Evolutionary conservation across 2,113 vertebrate genomes (phyloP), one percentile per base, ranked within the genome.

Genomic region (Orientallactaga bullata): DNA sequence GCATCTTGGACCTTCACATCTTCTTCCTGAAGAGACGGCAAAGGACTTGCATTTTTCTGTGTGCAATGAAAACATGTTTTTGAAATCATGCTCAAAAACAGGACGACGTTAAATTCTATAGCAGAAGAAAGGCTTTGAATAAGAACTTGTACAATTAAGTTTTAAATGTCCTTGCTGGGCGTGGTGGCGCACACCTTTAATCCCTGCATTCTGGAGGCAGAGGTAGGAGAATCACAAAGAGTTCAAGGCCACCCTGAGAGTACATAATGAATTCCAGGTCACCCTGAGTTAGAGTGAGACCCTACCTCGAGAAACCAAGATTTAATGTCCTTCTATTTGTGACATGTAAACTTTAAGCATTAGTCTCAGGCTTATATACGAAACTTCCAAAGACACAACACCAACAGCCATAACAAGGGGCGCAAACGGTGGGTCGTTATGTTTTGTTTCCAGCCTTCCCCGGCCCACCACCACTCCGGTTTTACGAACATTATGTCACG

Each of bases 21-120:
- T 42, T 90, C 83, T 76, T 90, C 82, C 20, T 61, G 68, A 82
- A 65, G 12, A 47, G 82, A 32, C 63, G 37, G 69, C 85, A 76
- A 82, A 89, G 51, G 8, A 58, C 8, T 68, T 81, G 88, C 1
- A 0, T 94, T 78, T 39, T 80, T 63, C 96, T 97, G 96, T 72
- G 26, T 66, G 84, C 60, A 90, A 79, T 71, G 79, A 85, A 94
- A 69, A 90, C 0, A 65, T 35, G 5, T 18, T 69, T 78, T 71
- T 80, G 60, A 90, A 82, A 73, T 72, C 91, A 61, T 16, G 7
- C 24, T 61, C 24, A 71, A 13, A 60, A 2, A n/a, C n/a, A 69
- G 89, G 65, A 81, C 13, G 51, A 60, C 65, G 26, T 24, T 66
- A 73, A 93, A 85, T 28, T 87, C 18, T 73, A 26, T 2, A 55